These are phyloP conservation scores for Epinephelus awoara DNA, from an alignment of 2,797 vertebrate genomes.

Conservation along the genomic window DNA sequence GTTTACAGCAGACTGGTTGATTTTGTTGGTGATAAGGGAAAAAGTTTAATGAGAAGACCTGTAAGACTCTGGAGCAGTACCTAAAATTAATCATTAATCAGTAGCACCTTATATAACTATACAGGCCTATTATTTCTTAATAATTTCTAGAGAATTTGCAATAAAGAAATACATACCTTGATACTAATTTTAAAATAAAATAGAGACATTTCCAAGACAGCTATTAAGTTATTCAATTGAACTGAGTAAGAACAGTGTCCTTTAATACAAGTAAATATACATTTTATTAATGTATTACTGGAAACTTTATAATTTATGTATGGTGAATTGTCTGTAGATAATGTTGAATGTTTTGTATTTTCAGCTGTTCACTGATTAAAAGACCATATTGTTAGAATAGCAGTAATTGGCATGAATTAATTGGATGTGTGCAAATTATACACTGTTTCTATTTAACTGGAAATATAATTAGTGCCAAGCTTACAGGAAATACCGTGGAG, in stretches of 20 bases:
- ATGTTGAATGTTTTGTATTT: background rate
- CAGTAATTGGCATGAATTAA: background rate
- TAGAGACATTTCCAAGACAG: background rate
- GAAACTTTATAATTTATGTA: background rate
- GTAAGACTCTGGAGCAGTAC: background rate
- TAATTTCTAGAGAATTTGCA: background rate
- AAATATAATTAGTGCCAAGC: background rate
- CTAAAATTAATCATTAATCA: background rate
- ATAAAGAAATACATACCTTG: background rate
- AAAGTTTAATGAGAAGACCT: background rate
- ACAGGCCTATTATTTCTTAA: background rate
- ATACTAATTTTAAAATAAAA: background rate
- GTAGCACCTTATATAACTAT: background rate
- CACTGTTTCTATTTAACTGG: background rate
- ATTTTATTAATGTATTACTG: background rate
- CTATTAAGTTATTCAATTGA: background rate
- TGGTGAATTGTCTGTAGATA: background rate
- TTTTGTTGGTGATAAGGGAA: background rate
- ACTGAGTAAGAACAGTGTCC: background rate
- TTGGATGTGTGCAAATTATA: background rate
- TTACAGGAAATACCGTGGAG: background rate
- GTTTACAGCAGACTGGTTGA: background rate
- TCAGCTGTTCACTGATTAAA: background rate
- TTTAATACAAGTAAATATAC: background rate
- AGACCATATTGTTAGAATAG: background rate